Base-by-base conservation (phyloP, 2,888 invertebrate species). In the Enchytraeus crypticus region DNA sequence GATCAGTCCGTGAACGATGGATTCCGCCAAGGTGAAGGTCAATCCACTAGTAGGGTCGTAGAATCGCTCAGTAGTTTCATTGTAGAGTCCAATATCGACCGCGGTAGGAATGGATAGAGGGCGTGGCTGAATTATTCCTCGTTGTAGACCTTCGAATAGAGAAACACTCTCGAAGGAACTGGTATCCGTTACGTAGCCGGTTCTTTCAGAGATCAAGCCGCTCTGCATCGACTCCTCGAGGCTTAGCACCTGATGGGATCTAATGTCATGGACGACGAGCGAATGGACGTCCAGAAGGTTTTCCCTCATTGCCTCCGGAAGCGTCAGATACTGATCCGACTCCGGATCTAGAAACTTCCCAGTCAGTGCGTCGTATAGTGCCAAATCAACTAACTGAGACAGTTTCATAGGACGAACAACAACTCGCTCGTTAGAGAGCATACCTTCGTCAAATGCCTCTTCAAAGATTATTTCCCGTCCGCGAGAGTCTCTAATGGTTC, bases 131-230 rank as follows among this genome's bases (percentile, higher is more conserved):
- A 69, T 27, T 18, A 69, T 69, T 23, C 64, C 66, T 32, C 68
- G 59, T n/a, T 85, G 83, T 71, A 96, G 82, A 30, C 95, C 93
- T 79, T 89, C 86, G 69, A 84, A 82, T 65, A 95, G 83, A 4
- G 92, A 89, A 58, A 96, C 82, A 81, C 92, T 88, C 60, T 66
- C 64, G 30, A 59, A 34, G 26, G 62, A 45, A 3, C 60, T 60
- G n/a, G 69, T 70, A 54, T 76, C 72, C 23, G 68, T 69, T 3
- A 77, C 73, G 49, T 71, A 68, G 38, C 38, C 88, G 86, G 65
- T 88, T 81, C 87, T 86, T 46, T 87, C 85, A 80, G 90, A 88
- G 57, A 92, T 84, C 47, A 90, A 74, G 63, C 88, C 89, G 56
- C 83, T 71, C 53, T 72, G 71, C 38, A 81, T 69, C 1, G 79